Base-by-base conservation (phyloP, 53 echinoderm and acorn worm genomes). In the Holothuria scabra region DNA sequence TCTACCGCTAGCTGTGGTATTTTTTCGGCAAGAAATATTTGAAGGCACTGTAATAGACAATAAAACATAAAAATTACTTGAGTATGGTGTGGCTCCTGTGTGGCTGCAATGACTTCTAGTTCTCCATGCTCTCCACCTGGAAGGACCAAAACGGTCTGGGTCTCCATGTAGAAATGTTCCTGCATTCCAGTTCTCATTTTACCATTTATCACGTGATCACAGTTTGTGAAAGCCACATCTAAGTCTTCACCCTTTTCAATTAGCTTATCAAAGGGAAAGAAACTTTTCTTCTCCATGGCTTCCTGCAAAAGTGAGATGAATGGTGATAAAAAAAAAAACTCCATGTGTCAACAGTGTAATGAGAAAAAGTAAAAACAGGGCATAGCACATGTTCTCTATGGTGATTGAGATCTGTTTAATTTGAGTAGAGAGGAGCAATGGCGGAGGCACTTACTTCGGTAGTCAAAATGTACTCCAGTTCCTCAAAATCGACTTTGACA, bases 151-250 rank as follows among this genome's bases (percentile, higher is more conserved):
- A 74, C 85, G n/a, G 74, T 59, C 55, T 82, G 65, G 0, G 95
- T 92, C 74, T 95, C 95, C 90, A 95, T 33, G 69, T 95, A 95
- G 71, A 86, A 92, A 35, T 95, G 95, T 22, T 90, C 90, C 66
- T 95, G 95, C 11, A 69, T 90, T 4, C 95, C 95, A 0, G 88
- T 26, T 34, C 31, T 65, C 37, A 92, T 59, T 62, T 92, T 90
- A 16, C 95, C 95, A 35, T 87, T 90, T 5, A 95, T 38, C 21
- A 86, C 65, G 75, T 71, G 80, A 23, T 88, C 84, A 0, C 90
- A 90, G 35, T 66, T 78, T 22, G 37, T 66, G 14, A 92, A 79
- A 1, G 65, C 92, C 14, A 61, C 79, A 3, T 90, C 76, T 52
- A 90, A 66, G 64, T 92, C 84, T 52, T 18, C 52, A 4, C 95